Conservation (phyloP, 2,797 vertebrate species). For the Eurystomus glaucurus region DNA sequence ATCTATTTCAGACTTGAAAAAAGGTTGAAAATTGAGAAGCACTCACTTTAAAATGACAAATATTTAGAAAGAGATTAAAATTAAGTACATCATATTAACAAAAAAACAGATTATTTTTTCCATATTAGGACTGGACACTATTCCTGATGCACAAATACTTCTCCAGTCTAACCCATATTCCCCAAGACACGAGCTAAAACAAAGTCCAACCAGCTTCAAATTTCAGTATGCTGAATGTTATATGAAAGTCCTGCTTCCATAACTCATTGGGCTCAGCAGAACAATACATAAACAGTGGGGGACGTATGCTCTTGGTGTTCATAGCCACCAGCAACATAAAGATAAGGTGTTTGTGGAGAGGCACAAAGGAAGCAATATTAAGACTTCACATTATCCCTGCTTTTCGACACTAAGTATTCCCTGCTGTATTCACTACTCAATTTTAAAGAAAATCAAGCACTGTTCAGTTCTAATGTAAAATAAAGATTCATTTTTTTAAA, state of each 20-base stretch:
- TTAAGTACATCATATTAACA: not conserved
- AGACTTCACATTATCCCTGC: not conserved
- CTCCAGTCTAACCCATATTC: not conserved
- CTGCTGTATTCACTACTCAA: not conserved
- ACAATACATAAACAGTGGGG: fast-evolving
- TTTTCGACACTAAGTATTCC: not conserved
- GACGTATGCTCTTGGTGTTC: not conserved
- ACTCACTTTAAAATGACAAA: not conserved
- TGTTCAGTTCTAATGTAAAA: not conserved
- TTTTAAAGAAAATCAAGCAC: not conserved
- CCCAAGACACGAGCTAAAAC: not conserved
- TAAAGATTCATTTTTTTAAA: not conserved
- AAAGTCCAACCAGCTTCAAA: not conserved
- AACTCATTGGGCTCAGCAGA: not conserved
- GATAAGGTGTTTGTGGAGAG: not conserved
- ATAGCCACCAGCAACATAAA: not conserved
- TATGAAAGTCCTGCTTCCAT: not conserved
- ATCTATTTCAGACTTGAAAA: not conserved
- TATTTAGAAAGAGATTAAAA: not conserved
- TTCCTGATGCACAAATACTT: not conserved
- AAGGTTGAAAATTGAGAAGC: not conserved
- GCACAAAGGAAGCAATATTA: not conserved
- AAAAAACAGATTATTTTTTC: not conserved
- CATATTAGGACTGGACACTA: not conserved
- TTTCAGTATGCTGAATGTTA: not conserved